Percentiles rank a stretch among this genome's conserved stretches.
phyloP scores from a whole-genome alignment of 2,797 vertebrate genomes.

The Brachyrhaphis roseni region DNA sequence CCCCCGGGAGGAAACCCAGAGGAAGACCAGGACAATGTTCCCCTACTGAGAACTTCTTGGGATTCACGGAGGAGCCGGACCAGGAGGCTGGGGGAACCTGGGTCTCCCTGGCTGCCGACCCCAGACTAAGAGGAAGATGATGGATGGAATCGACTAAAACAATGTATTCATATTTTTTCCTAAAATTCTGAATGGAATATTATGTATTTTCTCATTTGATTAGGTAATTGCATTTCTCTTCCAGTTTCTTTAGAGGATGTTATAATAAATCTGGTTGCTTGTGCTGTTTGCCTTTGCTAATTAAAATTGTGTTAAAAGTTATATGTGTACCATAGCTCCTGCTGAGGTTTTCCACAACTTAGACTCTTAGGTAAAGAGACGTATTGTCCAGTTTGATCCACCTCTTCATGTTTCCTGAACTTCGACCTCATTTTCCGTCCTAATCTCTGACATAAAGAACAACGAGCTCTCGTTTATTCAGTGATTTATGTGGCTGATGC shows the following conservation, averaged over 20 bases:
- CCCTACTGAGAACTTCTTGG: too few species aligned
- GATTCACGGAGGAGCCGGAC: too few species aligned
- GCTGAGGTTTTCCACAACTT: too few species aligned
- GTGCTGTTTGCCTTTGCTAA: background rate
- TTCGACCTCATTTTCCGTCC: background rate
- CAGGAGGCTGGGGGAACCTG: too few species aligned
- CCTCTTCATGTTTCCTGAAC: background rate
- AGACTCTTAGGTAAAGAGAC: background rate
- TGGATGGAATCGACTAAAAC: background rate
- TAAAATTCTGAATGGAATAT: background rate
- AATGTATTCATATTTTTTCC: too few species aligned
- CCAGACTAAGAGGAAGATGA: background rate
- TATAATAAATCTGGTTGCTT: background rate
- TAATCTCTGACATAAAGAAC: slow-evolving; percentile 9
- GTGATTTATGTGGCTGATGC: background rate
- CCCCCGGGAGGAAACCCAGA: too few species aligned
- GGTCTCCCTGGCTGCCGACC: background rate
- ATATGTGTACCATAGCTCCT: too few species aligned
- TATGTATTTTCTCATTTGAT: background rate
- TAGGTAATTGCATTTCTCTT: background rate
- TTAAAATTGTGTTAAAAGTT: background rate
- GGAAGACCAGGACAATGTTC: too few species aligned
- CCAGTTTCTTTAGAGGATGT: background rate
- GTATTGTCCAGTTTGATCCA: background rate
- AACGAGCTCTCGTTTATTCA: slow-evolving; percentile 1